Evolutionary conservation across 2,113 vertebrate species (phyloP).

Genomic region (Ptyas mucosa): DNA sequence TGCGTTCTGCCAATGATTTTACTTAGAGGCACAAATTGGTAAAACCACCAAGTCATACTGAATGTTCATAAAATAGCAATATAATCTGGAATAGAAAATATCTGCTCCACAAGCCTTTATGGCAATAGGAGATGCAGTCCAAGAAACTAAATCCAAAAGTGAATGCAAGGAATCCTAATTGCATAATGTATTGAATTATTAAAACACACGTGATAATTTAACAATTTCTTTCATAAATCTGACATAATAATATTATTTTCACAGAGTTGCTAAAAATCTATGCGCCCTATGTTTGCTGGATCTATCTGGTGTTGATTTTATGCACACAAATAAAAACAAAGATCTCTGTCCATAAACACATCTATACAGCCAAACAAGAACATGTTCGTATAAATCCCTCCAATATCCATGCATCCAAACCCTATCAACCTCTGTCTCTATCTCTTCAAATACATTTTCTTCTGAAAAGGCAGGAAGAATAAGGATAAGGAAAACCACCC

Average conservation of each 20-base stretch:
- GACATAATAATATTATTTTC: neutral
- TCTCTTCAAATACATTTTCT: neutral
- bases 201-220: neutral
- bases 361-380: neutral
- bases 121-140: neutral
- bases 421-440: too few species aligned
- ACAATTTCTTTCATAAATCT: neutral
- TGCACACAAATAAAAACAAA: neutral
- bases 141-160: neutral
- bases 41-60: neutral
- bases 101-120: neutral
- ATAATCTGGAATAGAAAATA: neutral
- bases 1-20: neutral
- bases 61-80: neutral
- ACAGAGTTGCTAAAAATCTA: neutral
- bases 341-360: neutral
- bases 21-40: neutral
- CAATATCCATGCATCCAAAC: neutral
- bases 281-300: neutral
- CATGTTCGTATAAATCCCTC: neutral
- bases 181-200: neutral
- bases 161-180: neutral
- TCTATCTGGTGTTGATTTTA: neutral
- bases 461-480: neutral
- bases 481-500: neutral